Evolutionary conservation across 64 coral and sea anemone species (phyloP).

Genomic region (Dendrophyllia cribrosa): DNA sequence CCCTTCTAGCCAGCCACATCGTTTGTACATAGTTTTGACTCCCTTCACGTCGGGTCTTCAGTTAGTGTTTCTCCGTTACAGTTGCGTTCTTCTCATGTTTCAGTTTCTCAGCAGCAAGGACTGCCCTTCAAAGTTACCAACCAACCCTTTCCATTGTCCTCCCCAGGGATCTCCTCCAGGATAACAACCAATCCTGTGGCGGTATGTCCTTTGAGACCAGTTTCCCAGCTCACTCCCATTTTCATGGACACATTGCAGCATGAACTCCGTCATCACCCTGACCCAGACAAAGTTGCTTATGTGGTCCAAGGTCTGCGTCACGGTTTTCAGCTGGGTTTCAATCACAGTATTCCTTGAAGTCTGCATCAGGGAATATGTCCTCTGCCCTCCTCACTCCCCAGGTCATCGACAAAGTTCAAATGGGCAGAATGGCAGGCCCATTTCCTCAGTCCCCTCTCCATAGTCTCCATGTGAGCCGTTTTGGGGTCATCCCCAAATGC

Average conservation of each 20-base stretch:
- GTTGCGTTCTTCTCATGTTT: not conserved
- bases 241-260: not conserved
- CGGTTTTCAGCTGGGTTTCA: too few relatives aligned
- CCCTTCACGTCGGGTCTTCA: too few relatives aligned
- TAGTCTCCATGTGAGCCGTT: slow-evolving; percentile 37
- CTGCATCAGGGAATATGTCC: slow-evolving; percentile 10
- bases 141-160: too few relatives aligned
- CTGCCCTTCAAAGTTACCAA: too few relatives aligned
- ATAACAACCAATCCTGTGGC: not conserved
- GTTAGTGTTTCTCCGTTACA: not conserved
- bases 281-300: too few relatives aligned
- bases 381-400: slow-evolving; percentile 1
- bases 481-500: slow-evolving; percentile 44
- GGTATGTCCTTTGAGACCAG: not conserved
- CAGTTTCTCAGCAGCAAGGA: not conserved
- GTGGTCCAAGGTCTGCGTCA: too few relatives aligned
- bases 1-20: not conserved
- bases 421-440: slow-evolving; percentile 34
- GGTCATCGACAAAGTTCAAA: slow-evolving; percentile 36
- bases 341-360: too few relatives aligned
- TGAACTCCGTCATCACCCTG: too few relatives aligned
- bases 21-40: not conserved
- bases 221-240: not conserved
- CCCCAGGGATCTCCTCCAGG: too few relatives aligned
- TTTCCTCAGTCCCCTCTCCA: not conserved